Conservation (phyloP, 2,888 invertebrate species). For the Deroplatys truncata region DNA sequence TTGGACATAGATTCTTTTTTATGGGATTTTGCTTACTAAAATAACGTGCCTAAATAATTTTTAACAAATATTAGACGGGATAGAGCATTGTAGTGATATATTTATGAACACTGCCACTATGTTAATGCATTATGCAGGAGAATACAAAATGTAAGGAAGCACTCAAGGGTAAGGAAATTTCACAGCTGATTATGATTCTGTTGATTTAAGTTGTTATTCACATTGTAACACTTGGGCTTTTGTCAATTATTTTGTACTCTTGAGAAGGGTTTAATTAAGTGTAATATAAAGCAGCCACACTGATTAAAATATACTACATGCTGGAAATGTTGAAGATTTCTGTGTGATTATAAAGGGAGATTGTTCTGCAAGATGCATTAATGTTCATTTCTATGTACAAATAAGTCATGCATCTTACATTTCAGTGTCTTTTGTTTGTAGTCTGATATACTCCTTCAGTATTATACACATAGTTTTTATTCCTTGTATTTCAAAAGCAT, state of each 20-base stretch:
- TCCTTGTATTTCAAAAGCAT: slow-evolving; percentile 4
- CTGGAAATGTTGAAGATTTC: background rate
- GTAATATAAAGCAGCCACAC: background rate
- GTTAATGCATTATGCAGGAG: background rate
- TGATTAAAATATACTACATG: background rate
- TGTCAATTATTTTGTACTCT: background rate
- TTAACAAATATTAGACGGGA: background rate
- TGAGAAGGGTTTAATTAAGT: background rate
- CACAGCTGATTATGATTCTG: background rate
- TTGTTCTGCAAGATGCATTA: background rate
- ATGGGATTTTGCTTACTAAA: background rate
- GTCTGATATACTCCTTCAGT: background rate
- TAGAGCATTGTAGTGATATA: background rate
- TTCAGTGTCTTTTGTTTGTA: background rate
- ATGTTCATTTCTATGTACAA: background rate
- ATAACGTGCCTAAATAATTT: background rate
- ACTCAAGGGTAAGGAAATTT: background rate
- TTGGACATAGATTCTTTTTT: background rate
- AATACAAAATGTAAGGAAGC: background rate
- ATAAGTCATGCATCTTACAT: background rate
- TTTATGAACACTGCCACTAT: background rate
- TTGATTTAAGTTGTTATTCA: background rate
- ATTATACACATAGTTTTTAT: background rate
- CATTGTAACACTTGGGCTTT: background rate
- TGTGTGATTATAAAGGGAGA: background rate